A percentile compares a stretch with the other conserved stretches of the same genome.
These are phyloP conservation scores for Melanotaenia pygmaea DNA, from an alignment of 2,797 vertebrate species.

Conservation along the genomic window DNA sequence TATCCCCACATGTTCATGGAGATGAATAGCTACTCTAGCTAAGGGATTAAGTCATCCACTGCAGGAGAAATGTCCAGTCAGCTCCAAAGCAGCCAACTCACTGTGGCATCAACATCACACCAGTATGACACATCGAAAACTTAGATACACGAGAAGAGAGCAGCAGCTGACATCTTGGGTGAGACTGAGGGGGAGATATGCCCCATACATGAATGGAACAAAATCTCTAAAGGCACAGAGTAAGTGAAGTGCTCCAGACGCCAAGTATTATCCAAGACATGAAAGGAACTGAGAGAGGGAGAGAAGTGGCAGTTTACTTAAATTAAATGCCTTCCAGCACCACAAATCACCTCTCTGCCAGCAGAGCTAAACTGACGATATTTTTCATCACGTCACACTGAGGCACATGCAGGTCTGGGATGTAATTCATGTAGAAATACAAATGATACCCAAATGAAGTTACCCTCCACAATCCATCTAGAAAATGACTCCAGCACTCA, in stretches of 20 bases:
- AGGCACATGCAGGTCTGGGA: slow-evolving; percentile 37
- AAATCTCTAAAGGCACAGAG: slow-evolving; percentile 31
- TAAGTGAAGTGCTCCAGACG: slow-evolving; percentile 27
- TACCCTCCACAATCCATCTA: slow-evolving; percentile 53
- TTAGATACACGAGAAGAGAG: slow-evolving; percentile 15
- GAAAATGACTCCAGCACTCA: slow-evolving; percentile 58
- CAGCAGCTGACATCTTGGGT: slow-evolving; percentile 24
- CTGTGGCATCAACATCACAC: slow-evolving; percentile 47
- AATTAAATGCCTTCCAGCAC: slow-evolving; percentile 68
- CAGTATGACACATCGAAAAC: slow-evolving; percentile 45
- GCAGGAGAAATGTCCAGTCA: slow-evolving; percentile 60
- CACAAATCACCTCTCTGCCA: slow-evolving; percentile 58
- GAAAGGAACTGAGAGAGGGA: slow-evolving; percentile 38
- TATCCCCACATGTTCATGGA: slow-evolving; percentile 41
- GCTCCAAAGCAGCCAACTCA: slow-evolving; percentile 45
- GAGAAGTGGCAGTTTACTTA: slow-evolving; percentile 57
- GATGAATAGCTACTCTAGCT: slow-evolving; percentile 59
- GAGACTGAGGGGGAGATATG: slow-evolving; percentile 11
- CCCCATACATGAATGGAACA: slow-evolving; percentile 27
- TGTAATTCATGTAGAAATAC: slow-evolving; percentile 65
- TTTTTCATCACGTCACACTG: slow-evolving; percentile 38
- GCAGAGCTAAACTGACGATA: slow-evolving; percentile 50
- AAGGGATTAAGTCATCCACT: slow-evolving; percentile 68
- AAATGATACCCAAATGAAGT: slow-evolving; percentile 75
- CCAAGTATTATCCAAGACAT: slow-evolving; percentile 44